A percentile compares a stretch with the other conserved stretches of the same genome.
phyloP scores from a whole-genome alignment of 2,113 vertebrate genomes.

The Entomyzon cyanotis region DNA sequence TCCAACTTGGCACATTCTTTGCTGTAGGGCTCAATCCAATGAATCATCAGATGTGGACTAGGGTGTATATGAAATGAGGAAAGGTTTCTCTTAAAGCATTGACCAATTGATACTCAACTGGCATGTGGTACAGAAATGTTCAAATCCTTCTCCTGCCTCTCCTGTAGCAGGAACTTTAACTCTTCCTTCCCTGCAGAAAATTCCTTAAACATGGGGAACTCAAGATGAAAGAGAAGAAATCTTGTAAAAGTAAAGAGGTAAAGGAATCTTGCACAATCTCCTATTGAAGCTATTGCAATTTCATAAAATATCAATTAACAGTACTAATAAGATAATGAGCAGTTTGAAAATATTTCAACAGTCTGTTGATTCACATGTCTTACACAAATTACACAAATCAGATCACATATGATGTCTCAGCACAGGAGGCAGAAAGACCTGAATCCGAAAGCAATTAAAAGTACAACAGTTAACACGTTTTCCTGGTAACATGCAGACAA shows the following conservation, averaged over 20 bases:
- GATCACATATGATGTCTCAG: not conserved
- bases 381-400: not conserved
- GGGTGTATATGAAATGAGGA: rapidly evolving
- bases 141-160: not conserved
- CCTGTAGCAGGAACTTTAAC: not conserved
- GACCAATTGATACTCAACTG: not conserved
- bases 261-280: not conserved
- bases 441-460: not conserved
- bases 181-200: not conserved
- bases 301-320: not conserved
- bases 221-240: not conserved
- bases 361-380: not conserved
- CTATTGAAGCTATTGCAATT: not conserved
- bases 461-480: not conserved
- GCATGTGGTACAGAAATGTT: not conserved
- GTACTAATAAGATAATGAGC: not conserved
- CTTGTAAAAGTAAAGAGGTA: not conserved
- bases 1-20: rapidly evolving
- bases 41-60: not conserved
- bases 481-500: not conserved
- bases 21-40: not conserved
- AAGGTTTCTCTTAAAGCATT: not conserved
- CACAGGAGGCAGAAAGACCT: not conserved
- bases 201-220: not conserved
- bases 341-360: not conserved